Evolutionary conservation across 2,113 vertebrate genomes (phyloP), one percentile per base, ranked within the genome.

Genomic region (Dipodomys merriami): DNA sequence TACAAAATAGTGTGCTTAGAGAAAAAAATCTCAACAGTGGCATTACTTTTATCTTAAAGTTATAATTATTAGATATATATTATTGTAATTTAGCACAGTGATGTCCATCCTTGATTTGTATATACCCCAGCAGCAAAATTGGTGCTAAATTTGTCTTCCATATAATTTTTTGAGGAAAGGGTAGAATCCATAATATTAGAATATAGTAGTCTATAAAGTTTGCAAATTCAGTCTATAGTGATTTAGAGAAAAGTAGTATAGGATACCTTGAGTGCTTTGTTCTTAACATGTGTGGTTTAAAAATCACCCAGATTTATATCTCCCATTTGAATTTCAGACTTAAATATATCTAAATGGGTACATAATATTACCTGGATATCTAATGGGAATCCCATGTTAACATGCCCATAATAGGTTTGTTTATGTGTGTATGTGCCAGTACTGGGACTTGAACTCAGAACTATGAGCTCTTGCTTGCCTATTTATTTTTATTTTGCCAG

Each of bases 81-180:
- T 93, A 77, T 46, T 92, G 15, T n/a, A 76, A 0, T 83, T 94
- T 86, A 60, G 19, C 23, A 46, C 83, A 91, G 64, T 83, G 8
- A 91, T 93, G 79, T 90, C 30, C 44, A 89, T 2, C 30, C 30
- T 92, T 91, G 30, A 77, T 83, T 87, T 94, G n/a, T 79, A 78
- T 87, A 1, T 7, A 62, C 5, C 11, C 46, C 62, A 27, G 77
- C 92, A 85, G 12, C 57, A 85, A 23, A 94, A 92, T 90, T 82
- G 82, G 78, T 88, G 83, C 57, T 93, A 79, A 39, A 44, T 77
- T 74, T 64, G 8, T 27, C 25, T 90, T 44, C 62, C 25, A 68
- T 64, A 1, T 44, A 93, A 78, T 13, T 65, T 57, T 92, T 85
- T 95, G 64, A 94, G 84, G 84, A 92, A 88, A 93, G 1, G 6